Conservation (phyloP, 1,140 invertebrate species). For the Drosophila tristis region DNA sequence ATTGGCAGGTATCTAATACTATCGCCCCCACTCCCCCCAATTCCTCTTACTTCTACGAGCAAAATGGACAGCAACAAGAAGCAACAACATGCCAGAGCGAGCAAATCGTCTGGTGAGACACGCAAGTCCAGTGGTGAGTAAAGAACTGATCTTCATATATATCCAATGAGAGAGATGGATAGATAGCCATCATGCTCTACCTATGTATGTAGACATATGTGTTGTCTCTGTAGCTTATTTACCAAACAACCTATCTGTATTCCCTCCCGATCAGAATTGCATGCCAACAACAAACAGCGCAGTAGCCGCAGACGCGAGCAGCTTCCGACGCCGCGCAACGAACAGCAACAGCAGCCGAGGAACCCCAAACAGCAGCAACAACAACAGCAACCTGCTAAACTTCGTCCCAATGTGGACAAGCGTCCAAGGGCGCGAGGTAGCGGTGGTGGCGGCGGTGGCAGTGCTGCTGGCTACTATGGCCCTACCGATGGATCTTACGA, state of each 20-base stretch:
- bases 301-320: conserved; percentile 76
- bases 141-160: too few relatives aligned
- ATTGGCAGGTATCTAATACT: conserved; percentile 52
- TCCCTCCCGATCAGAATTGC: conserved; percentile 51
- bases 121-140: conserved; percentile 73
- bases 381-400: conserved; percentile 61
- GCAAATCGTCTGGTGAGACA: conserved; percentile 72
- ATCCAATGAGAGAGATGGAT: too few relatives aligned
- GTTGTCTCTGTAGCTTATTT: neutral
- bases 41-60: conserved; percentile 29
- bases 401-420: conserved; percentile 81
- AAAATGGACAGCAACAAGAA: conserved; percentile 39
- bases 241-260: neutral
- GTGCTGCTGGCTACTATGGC: conserved; percentile 20
- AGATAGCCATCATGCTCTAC: neutral
- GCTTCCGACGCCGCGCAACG: conserved; percentile 65
- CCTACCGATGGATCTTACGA: conserved; percentile 30
- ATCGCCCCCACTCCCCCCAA: conserved; percentile 6
- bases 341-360: conserved; percentile 47
- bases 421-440: conserved; percentile 65
- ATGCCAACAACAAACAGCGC: conserved; percentile 67
- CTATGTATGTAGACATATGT: too few relatives aligned
- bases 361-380: conserved; percentile 36
- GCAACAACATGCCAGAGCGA: conserved; percentile 57
- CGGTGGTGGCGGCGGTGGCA: conserved; percentile 4